These are phyloP conservation scores for Pelodytes ibericus DNA, from an alignment of 2,797 vertebrate species.

Conservation along the genomic window DNA sequence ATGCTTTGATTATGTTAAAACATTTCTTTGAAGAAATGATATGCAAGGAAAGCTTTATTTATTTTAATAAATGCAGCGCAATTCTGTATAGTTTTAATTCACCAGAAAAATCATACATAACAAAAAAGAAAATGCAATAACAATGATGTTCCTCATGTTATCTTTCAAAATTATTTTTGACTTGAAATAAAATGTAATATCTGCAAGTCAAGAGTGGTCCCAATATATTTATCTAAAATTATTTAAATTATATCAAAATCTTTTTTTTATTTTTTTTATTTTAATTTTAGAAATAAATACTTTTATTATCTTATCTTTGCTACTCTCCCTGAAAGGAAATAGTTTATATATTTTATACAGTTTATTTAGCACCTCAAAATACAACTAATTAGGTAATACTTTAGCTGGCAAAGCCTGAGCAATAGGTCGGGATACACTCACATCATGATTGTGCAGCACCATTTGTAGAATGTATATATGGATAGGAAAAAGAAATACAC, in stretches of 20 bases:
- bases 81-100: conserved; percentile 62
- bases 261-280: conserved; percentile 52
- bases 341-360: background rate
- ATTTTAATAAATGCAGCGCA: conserved; percentile 68
- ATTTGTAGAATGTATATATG: conserved; percentile 26
- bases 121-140: background rate
- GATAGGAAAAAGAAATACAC: conserved; percentile 15
- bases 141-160: conserved; percentile 1
- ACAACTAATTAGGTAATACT: conserved; percentile 65
- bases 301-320: conserved; percentile 65
- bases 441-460: conserved; percentile 43
- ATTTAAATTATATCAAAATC: conserved; percentile 58
- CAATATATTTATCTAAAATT: conserved; percentile 61
- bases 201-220: conserved; percentile 48
- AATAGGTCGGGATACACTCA: conserved; percentile 36
- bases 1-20: conserved; percentile 71
- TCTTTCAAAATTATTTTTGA: conserved; percentile 45
- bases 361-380: conserved; percentile 71
- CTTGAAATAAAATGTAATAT: conserved; percentile 56
- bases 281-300: conserved; percentile 60
- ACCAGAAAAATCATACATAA: conserved; percentile 39
- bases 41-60: conserved; percentile 69
- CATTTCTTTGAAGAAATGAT: conserved; percentile 62
- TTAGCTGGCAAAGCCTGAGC: conserved; percentile 48
- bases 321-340: conserved; percentile 67